Conservation (phyloP, 2,888 invertebrate genomes). For the Heteromurus nitidus region DNA sequence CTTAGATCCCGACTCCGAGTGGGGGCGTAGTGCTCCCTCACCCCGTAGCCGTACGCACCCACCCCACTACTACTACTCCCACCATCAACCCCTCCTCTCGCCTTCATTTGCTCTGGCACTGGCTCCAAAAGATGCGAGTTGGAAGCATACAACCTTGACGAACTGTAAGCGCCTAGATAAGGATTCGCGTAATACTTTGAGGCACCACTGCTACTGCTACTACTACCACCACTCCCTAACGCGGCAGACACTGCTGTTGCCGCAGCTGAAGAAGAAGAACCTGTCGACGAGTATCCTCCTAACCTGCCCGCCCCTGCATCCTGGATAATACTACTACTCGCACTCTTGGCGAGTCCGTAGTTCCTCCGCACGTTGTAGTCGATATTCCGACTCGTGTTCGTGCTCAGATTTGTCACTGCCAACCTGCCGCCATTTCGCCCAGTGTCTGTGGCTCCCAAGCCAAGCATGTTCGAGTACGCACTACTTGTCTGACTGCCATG, state of each 20-base stretch:
- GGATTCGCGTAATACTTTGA: constrained; percentile 72
- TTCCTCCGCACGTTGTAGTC: constrained; percentile 62
- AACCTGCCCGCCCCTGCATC: constrained; percentile 54
- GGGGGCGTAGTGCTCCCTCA: neutral
- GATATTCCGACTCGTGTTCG: constrained; percentile 47
- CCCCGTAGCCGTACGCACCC: neutral
- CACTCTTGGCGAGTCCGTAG: constrained; percentile 72
- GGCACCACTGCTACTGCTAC: too few species aligned
- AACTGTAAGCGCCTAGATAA: constrained; percentile 64
- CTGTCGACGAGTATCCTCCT: neutral
- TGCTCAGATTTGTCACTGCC: constrained; percentile 51
- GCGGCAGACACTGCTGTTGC: neutral
- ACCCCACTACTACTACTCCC: too few species aligned
- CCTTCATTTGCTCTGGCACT: constrained; percentile 68
- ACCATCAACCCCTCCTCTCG: constrained; percentile 35
- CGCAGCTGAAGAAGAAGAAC: constrained; percentile 3
- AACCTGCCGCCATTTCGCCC: constrained; percentile 36
- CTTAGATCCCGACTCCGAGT: constrained; percentile 43
- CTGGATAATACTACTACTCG: constrained; percentile 72
- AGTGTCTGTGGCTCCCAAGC: constrained; percentile 38
- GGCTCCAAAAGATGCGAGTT: constrained; percentile 71
- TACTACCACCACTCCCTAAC: too few species aligned
- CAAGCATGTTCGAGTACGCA: constrained; percentile 55
- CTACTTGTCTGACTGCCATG: constrained; percentile 48
- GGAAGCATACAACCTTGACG: constrained; percentile 68